These are phyloP conservation scores for Drosophila seguyi DNA, from an alignment of 1,140 invertebrate species.

Conservation along the genomic window DNA sequence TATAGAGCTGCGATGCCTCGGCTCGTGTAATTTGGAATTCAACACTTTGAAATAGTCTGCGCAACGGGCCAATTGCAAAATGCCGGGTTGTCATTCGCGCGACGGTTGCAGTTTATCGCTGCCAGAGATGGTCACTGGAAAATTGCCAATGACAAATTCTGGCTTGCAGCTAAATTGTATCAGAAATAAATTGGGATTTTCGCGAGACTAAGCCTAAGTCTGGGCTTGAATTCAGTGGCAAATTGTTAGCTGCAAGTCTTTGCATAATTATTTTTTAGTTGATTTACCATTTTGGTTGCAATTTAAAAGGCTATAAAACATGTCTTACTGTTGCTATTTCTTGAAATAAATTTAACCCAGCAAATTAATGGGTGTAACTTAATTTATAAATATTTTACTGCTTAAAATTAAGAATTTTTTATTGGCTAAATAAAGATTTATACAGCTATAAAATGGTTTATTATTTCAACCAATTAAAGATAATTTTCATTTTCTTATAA, in stretches of 20 bases:
- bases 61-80: slow-evolving; percentile 64
- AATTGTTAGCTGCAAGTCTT: not conserved
- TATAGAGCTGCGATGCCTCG: slow-evolving; percentile 61
- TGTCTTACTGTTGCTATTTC: not conserved
- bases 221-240: slow-evolving; percentile 2
- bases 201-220: slow-evolving; percentile 4
- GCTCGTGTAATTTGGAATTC: slow-evolving; percentile 77
- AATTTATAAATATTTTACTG: not conserved
- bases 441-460: too few relatives aligned
- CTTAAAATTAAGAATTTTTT: not conserved
- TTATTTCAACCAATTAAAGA: not conserved
- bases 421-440: not conserved
- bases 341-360: not conserved
- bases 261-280: not conserved
- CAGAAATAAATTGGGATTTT: slow-evolving; percentile 40
- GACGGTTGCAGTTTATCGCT: slow-evolving; percentile 54
- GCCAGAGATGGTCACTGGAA: slow-evolving; percentile 51
- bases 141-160: slow-evolving; percentile 53
- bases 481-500: not conserved
- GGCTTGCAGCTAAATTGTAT: slow-evolving; percentile 36
- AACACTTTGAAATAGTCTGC: slow-evolving; percentile 64
- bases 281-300: not conserved
- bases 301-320: not conserved
- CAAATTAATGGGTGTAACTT: not conserved
- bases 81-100: slow-evolving; percentile 63